Evolutionary conservation across 2,113 vertebrate genomes (phyloP), one percentile per base, ranked within the genome.

Genomic region (Clupea harengus): DNA sequence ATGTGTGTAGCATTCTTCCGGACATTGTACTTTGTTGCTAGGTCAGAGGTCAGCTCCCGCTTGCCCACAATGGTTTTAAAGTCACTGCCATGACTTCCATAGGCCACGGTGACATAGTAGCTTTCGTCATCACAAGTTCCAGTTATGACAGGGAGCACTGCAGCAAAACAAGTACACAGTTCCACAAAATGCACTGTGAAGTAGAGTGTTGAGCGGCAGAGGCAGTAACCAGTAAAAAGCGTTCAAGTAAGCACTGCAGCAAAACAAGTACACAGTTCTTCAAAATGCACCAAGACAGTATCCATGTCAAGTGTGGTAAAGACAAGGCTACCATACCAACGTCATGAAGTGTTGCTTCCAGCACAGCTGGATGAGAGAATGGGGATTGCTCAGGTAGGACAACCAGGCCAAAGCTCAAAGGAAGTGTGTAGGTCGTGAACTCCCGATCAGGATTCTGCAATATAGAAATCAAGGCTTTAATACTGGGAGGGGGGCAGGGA

Each of bases 71-170:
- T 22, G 0, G 91, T 88, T 5, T 91, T 45, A n/a, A 94, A 92
- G 18, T 91, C 86, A 0, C 6, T 78, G 3, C 92, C 92, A 44
- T 92, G 89, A 82, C 32, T 94, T 1, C 94, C 93, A 10, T 88
- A 92, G 57, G 60, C 87, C 11, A 94, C 91, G 0, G 0, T 17
- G 20, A 94, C 0, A 22, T 92, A 87, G 82, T 95, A 96, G 0
- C 83, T n/a, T 0, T 81, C 87, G 1, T 91, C 13, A 46, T 95
- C 94, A 83, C 95, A 96, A 28, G 88, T 86, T 7, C 93, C 95
- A 45, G 75, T 52, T 9, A 94, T 3, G 2, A 82, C 87, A 17
- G 94, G 93, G 0, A 92, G 87, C 81, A 91, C 95, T 96, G 45
- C 15, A 52, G 22, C 39, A 3, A 82, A 82, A 6, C 0, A 45